phyloP scores from a whole-genome alignment of 2,113 vertebrate genomes.

The Cavia aperea region DNA sequence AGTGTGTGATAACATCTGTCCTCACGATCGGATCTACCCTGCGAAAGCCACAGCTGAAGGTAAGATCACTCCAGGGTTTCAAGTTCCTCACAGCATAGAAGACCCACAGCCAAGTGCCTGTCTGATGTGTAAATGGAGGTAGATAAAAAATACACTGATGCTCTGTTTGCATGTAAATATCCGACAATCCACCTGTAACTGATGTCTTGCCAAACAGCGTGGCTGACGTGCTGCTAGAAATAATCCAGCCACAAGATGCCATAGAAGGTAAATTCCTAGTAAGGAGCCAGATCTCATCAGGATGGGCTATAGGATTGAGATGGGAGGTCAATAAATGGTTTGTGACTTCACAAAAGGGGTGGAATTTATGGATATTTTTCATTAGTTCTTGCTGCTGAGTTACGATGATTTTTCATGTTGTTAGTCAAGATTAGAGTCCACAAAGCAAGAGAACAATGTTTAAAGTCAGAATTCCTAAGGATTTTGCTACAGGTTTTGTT shows the following conservation, averaged over 20 bases:
- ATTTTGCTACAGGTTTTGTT: background rate
- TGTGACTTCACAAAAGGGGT: background rate
- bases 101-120: background rate
- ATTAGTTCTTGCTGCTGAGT: background rate
- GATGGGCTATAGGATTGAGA: background rate
- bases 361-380: background rate
- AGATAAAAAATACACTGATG: background rate
- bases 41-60: background rate
- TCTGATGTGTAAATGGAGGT: background rate
- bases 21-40: background rate
- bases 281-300: background rate
- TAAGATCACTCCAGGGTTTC: background rate
- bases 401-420: background rate
- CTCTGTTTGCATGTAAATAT: background rate
- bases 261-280: background rate
- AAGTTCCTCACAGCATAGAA: background rate
- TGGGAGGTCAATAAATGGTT: background rate
- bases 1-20: background rate
- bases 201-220: background rate
- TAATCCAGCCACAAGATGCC: background rate
- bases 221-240: background rate
- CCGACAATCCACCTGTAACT: background rate
- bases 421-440: background rate
- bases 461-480: background rate
- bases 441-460: background rate